Evolutionary conservation across 1,140 invertebrate genomes (phyloP).

Genomic region (Ips typographus): DNA sequence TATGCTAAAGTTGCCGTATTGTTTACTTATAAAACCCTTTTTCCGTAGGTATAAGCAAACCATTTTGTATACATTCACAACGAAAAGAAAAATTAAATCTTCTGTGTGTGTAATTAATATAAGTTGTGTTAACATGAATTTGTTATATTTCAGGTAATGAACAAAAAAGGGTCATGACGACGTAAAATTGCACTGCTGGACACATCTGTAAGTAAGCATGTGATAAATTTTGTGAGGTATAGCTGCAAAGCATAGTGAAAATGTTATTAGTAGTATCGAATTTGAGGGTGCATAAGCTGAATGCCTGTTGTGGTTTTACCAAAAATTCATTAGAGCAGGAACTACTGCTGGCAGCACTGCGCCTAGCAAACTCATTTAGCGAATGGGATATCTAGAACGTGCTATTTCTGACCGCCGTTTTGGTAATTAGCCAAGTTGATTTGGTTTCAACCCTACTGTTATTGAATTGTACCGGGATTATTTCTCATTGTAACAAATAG

Average conservation of each 20-base stretch:
- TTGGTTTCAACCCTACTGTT: slow-evolving; percentile 18
- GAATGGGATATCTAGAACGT: slow-evolving; percentile 22
- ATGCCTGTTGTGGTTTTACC: slow-evolving; percentile 5
- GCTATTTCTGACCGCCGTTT: slow-evolving; percentile 18
- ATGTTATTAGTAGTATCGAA: slow-evolving; percentile 2
- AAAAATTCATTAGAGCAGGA: slow-evolving; percentile 15
- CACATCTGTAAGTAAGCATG: not conserved
- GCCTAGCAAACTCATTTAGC: slow-evolving; percentile 18
- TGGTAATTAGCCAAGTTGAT: slow-evolving; percentile 24
- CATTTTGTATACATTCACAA: no score
- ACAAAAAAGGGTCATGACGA: no score
- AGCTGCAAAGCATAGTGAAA: not conserved
- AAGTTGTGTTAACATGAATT: no score
- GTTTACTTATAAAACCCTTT: no score
- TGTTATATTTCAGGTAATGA: no score
- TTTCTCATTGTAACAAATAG: slow-evolving; percentile 8
- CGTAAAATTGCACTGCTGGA: not conserved
- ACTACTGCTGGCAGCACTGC: slow-evolving; percentile 14
- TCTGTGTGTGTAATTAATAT: no score
- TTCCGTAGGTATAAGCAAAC: no score
- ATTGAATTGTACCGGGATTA: slow-evolving; percentile 19
- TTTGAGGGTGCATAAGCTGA: slow-evolving; percentile 7
- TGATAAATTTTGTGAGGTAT: not conserved
- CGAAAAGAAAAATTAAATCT: no score
- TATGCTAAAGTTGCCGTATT: no score